phyloP scores from a whole-genome alignment of 1,140 invertebrate species.

The Aethina tumida region DNA sequence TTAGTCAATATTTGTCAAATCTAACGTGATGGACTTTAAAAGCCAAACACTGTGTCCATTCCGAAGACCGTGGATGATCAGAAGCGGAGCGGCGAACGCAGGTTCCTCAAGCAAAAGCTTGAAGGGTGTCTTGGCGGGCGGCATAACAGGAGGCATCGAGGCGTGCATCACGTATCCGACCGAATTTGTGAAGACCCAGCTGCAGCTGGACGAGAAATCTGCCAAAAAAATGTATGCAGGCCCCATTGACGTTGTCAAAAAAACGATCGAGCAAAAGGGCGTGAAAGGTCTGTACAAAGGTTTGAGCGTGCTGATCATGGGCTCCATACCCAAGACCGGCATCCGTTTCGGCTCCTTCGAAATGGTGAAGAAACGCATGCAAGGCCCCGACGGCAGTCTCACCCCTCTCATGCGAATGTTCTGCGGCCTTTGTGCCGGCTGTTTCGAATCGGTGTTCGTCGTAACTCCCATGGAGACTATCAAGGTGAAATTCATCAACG shows the following conservation, averaged over 20 bases:
- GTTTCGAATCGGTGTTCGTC: conserved; percentile 87
- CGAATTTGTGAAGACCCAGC: conserved; percentile 97
- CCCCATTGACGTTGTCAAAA: conserved; percentile 84
- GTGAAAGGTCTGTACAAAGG: conserved; percentile 89
- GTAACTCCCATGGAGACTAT: conserved; percentile 99
- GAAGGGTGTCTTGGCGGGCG: conserved; percentile 66
- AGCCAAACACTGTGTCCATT: too few relatives aligned
- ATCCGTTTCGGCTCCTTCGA: conserved; percentile 98
- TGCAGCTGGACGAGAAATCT: conserved; percentile 91
- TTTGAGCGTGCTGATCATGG: conserved; percentile 87
- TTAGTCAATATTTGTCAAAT: too few relatives aligned
- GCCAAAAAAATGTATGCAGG: conserved; percentile 68
- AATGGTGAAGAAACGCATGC: conserved; percentile 68
- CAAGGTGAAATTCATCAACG: conserved; percentile 99
- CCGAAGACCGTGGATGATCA: conserved; percentile 54
- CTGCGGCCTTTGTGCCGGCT: conserved; percentile 89
- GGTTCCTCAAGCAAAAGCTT: conserved; percentile 48
- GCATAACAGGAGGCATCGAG: conserved; percentile 80
- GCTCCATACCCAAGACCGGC: conserved; percentile 95
- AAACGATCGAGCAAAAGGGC: conserved; percentile 84
- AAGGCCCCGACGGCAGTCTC: conserved; percentile 74
- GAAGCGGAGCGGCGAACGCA: conserved; percentile 50
- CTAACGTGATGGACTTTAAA: too few relatives aligned
- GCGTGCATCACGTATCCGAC: conserved; percentile 99
- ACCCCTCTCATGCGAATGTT: conserved; percentile 62